These are phyloP conservation scores for Forbesichthys agassizii DNA, from an alignment of 2,113 vertebrate genomes.

Conservation along the genomic window DNA sequence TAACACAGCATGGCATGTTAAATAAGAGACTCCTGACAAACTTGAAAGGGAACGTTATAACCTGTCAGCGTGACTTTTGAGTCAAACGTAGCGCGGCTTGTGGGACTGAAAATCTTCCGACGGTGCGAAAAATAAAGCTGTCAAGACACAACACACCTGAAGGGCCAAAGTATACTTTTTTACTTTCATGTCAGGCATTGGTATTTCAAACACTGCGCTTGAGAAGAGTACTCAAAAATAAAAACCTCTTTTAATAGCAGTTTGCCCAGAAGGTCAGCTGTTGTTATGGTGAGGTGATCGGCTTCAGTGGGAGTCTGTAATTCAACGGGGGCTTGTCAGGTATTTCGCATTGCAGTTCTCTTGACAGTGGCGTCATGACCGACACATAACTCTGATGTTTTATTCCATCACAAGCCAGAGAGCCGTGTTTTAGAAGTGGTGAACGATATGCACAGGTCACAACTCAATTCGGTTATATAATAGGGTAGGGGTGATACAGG, in stretches of 20 bases:
- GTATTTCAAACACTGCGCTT: slow-evolving; percentile 24
- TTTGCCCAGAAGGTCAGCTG: neutral
- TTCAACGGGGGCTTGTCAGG: slow-evolving; percentile 19
- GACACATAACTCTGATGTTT: neutral
- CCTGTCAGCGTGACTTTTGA: slow-evolving; percentile 15
- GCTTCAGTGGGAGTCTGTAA: slow-evolving; percentile 1
- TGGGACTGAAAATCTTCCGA: neutral
- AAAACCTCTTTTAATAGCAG: neutral
- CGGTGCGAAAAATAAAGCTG: slow-evolving; percentile 17
- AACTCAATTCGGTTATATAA: neutral
- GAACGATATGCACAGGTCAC: neutral
- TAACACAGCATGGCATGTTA: slow-evolving; percentile 37
- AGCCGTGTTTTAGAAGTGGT: slow-evolving; percentile 1
- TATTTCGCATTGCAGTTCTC: slow-evolving; percentile 8
- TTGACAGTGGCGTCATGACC: slow-evolving; percentile 17
- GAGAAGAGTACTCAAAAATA: slow-evolving; percentile 7
- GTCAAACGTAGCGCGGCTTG: neutral
- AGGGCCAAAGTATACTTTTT: slow-evolving; percentile 13
- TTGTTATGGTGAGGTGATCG: neutral
- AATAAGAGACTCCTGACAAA: slow-evolving; percentile 14
- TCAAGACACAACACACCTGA: slow-evolving; percentile 3
- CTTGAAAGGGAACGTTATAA: slow-evolving; percentile 17
- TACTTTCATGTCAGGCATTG: neutral
- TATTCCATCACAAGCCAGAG: slow-evolving; percentile 15
- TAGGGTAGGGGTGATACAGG: neutral